Conservation (phyloP, 1,140 invertebrate species). For the Temnothorax nylanderi region DNA sequence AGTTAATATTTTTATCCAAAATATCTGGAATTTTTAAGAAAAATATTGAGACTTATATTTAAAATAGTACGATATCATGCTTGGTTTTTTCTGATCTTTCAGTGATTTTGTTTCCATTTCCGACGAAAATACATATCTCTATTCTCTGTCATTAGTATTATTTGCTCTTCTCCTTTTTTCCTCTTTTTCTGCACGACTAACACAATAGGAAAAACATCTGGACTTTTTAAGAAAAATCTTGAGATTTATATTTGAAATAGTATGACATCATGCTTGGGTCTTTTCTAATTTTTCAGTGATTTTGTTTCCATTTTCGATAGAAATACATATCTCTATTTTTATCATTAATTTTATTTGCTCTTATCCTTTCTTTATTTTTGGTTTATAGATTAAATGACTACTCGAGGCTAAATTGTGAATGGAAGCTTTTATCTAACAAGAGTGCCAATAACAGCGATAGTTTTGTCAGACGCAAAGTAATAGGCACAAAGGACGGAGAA, state of each 20-base stretch:
- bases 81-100: background rate
- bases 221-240: background rate
- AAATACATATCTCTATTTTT: background rate
- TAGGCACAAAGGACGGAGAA: background rate
- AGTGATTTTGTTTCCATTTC: background rate
- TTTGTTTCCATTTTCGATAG: background rate
- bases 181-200: background rate
- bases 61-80: background rate
- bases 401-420: background rate
- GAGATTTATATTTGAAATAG: background rate
- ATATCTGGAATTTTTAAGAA: background rate
- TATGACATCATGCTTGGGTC: background rate
- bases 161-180: background rate
- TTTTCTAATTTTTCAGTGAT: background rate
- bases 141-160: background rate
- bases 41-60: background rate
- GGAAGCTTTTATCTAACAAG: background rate
- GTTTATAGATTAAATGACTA: background rate
- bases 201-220: background rate
- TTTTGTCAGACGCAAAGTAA: background rate
- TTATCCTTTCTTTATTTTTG: background rate
- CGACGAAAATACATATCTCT: background rate
- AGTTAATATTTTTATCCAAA: background rate
- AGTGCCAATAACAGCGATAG: background rate
- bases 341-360: background rate